A percentile compares a stretch with the other conserved stretches of the same genome.
Evolutionary conservation across 2,113 vertebrate species (phyloP).

Genomic region (Nansenia antarctica): DNA sequence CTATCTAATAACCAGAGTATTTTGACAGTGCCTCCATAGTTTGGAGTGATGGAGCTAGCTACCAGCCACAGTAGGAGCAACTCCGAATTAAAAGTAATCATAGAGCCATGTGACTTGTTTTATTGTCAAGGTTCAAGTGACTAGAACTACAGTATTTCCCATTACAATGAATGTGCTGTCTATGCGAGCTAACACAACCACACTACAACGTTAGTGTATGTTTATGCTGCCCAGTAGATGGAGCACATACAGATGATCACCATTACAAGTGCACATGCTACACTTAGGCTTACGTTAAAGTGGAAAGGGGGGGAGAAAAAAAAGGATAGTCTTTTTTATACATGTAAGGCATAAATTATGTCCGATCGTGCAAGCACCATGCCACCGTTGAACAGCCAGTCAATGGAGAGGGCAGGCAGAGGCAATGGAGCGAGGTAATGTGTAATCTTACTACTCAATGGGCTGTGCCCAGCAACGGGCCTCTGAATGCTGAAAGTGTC

Average conservation of each 20-base stretch:
- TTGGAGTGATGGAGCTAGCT: no score
- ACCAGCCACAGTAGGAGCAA: no score
- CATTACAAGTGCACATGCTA: constrained; percentile 46
- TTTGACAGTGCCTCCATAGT: no score
- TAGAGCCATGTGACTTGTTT: no score
- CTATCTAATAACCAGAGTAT: no score
- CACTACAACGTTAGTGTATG: neutral
- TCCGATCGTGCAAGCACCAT: constrained; percentile 91
- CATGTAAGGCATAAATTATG: constrained; percentile 92
- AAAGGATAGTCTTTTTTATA: constrained; percentile 69
- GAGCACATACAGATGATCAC: constrained; percentile 28
- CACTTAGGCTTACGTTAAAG: constrained; percentile 52
- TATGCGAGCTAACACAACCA: neutral
- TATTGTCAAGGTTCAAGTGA: neutral
- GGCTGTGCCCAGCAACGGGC: constrained; percentile 96
- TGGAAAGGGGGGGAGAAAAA: constrained; percentile 46
- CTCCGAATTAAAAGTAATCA: no score
- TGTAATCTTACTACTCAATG: constrained; percentile 99
- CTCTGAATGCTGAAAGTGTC: constrained; percentile 96
- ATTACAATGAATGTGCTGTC: neutral
- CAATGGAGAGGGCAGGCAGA: constrained; percentile 99
- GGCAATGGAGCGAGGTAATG: constrained; percentile 99
- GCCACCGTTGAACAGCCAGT: constrained; percentile 95
- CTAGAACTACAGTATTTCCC: no score
- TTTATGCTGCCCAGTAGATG: neutral